A percentile compares a stretch with the other conserved stretches of the same genome.
Evolutionary conservation across 2,113 vertebrate species (phyloP).

Genomic region (Coracopsis vasa): DNA sequence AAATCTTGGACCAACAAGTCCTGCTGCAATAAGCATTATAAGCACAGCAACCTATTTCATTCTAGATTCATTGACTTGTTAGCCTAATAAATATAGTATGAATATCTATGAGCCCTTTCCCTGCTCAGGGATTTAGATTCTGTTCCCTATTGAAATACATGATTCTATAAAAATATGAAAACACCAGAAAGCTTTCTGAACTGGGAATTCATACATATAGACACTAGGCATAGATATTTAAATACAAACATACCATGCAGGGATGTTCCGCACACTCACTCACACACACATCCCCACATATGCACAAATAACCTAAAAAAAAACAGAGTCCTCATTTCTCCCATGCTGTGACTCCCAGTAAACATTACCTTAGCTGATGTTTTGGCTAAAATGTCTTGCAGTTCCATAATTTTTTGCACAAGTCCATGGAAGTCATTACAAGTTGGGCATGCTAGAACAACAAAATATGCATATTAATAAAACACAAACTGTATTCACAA

Average conservation of each 20-base stretch:
- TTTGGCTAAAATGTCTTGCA: slow-evolving; percentile 96
- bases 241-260: not conserved
- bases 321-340: not conserved
- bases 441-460: slow-evolving; percentile 91
- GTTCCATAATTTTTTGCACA: slow-evolving; percentile 99
- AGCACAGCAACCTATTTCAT: not conserved
- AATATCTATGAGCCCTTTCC: slow-evolving; percentile 17
- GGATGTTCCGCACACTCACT: not conserved
- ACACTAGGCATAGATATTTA: not conserved
- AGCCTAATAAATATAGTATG: not conserved
- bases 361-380: slow-evolving; percentile 94
- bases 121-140: not conserved
- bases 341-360: not conserved
- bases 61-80: slow-evolving; percentile 34
- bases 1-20: not conserved
- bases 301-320: not conserved
- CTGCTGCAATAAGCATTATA: not conserved
- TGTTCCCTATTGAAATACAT: not conserved
- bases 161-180: not conserved
- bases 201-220: not conserved
- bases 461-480: not conserved
- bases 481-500: not conserved
- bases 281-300: not conserved
- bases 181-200: not conserved
- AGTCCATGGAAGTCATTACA: slow-evolving; percentile 98